These are phyloP conservation scores for Orthosia gothica DNA, from an alignment of 2,888 invertebrate species.

Conservation along the genomic window DNA sequence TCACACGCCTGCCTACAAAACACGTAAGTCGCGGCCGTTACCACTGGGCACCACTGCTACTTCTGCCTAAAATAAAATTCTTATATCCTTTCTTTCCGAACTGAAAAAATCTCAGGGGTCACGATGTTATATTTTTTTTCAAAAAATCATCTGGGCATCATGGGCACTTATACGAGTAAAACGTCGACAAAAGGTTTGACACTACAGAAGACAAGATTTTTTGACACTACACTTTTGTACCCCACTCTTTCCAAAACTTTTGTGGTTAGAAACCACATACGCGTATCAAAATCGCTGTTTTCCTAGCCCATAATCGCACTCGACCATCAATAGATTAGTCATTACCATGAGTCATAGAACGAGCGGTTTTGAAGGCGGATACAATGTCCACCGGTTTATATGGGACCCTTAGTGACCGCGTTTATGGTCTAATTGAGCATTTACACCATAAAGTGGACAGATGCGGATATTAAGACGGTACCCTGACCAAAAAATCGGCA, in stretches of 20 bases:
- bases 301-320: conserved; percentile 31
- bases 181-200: too few species aligned
- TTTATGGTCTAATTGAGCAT: conserved; percentile 37
- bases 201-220: too few species aligned
- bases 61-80: background rate
- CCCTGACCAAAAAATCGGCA: too few species aligned
- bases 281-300: conserved; percentile 35
- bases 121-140: conserved; percentile 4
- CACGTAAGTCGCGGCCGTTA: too few species aligned
- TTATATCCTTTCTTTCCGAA: background rate
- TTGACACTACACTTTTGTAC: background rate
- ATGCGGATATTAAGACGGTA: background rate
- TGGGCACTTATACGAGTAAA: too few species aligned
- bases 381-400: conserved; percentile 30
- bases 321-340: conserved; percentile 47
- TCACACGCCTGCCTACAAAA: too few species aligned
- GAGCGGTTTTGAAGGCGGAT: conserved; percentile 39
- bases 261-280: background rate
- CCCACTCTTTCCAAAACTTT: background rate
- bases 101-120: background rate
- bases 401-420: conserved; percentile 6
- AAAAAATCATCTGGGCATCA: too few species aligned
- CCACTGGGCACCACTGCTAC: too few species aligned
- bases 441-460: background rate
- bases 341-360: conserved; percentile 55